Conservation (phyloP, 1,140 invertebrate genomes). For the Carcinoscorpius rotundicauda region DNA sequence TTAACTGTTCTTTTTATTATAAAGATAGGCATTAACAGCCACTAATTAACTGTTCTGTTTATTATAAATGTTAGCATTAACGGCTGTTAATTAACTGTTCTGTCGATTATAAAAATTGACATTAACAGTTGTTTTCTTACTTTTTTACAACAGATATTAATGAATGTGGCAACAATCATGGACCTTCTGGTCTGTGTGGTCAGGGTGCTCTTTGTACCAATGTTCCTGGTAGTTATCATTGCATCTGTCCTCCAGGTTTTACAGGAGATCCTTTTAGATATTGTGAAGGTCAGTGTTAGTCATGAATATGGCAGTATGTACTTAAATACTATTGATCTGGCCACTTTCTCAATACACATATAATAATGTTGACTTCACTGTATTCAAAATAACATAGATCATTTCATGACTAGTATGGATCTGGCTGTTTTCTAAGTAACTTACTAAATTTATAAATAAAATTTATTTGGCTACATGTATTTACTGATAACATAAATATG, state of each 20-base stretch:
- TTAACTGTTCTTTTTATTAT: no score
- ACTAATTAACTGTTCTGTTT: no score
- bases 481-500: no score
- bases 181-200: slow-evolving; percentile 48
- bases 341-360: no score
- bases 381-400: neutral
- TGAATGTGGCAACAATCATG: slow-evolving; percentile 32
- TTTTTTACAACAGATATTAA: slow-evolving; percentile 29
- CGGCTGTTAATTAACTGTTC: no score
- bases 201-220: slow-evolving; percentile 58
- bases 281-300: slow-evolving; percentile 20
- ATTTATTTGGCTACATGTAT: no score
- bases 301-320: no score
- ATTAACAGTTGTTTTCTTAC: slow-evolving; percentile 11
- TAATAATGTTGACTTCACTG: neutral
- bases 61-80: no score
- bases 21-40: no score
- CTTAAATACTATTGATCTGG: no score
- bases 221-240: slow-evolving; percentile 54
- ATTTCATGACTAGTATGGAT: no score
- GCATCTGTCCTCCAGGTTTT: slow-evolving; percentile 60
- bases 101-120: neutral
- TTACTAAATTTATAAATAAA: slow-evolving; percentile 2
- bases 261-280: slow-evolving; percentile 49
- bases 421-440: neutral